Percentiles rank a stretch among this genome's conserved stretches.
These are phyloP conservation scores for Geodia barretti DNA, from an alignment of 37 sponge, comb jelly and placozoan genomes.

Conservation along the genomic window DNA sequence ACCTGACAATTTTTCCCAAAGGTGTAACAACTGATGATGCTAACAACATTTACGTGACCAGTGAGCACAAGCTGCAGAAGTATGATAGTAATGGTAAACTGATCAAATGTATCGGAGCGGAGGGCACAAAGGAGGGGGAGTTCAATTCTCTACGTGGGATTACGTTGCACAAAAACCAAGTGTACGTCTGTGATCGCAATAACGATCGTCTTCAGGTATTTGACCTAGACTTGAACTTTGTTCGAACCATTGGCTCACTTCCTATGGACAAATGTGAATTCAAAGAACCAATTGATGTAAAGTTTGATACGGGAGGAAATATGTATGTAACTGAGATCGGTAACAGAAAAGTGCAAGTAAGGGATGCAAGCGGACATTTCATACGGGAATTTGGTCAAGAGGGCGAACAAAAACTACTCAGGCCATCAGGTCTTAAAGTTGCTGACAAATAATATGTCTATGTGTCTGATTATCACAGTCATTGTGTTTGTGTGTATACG, in stretches of 20 bases:
- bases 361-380: neutral
- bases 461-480: neutral
- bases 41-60: neutral
- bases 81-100: neutral
- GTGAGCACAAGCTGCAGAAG: neutral
- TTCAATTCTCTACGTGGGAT: neutral
- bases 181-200: neutral
- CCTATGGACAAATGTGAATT: neutral
- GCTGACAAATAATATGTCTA: neutral
- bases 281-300: neutral
- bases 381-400: neutral
- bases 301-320: neutral
- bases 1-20: neutral
- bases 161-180: neutral
- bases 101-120: neutral
- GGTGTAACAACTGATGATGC: neutral
- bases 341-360: neutral
- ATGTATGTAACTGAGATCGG: neutral
- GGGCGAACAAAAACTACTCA: neutral
- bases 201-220: neutral
- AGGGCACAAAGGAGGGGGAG: neutral
- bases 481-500: neutral
- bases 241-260: neutral
- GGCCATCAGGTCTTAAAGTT: neutral
- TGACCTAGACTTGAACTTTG: neutral